Conservation (phyloP, 2,888 invertebrate species). For the Scrobipalpa atriplicella region DNA sequence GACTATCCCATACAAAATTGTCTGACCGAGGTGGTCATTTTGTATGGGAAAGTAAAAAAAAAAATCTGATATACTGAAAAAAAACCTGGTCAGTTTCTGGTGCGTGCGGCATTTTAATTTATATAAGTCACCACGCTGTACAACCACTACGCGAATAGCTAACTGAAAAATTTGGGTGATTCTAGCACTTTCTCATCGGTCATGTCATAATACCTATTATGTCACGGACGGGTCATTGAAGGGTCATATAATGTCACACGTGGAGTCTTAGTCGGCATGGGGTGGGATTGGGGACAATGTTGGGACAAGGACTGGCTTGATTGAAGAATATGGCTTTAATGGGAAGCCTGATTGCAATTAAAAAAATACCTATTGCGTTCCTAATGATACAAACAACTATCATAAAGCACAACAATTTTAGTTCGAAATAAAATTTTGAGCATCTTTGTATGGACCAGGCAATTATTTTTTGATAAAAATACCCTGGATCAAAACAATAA, state of each 20-base stretch:
- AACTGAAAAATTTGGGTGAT: not conserved
- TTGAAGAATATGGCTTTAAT: not conserved
- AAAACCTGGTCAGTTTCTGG: too few species aligned
- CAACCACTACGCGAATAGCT: not conserved
- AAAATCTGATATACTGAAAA: too few species aligned
- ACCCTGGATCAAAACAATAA: too few species aligned
- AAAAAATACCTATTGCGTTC: too few species aligned
- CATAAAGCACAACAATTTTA: too few species aligned
- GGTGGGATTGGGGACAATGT: not conserved
- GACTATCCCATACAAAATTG: too few species aligned
- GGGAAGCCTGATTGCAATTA: too few species aligned
- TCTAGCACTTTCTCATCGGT: not conserved
- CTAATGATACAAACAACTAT: too few species aligned
- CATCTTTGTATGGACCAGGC: not conserved
- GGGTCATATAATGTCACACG: not conserved
- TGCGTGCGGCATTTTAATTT: not conserved
- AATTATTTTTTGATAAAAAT: too few species aligned
- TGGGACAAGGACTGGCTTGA: conserved; percentile 8
- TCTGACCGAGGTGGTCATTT: too few species aligned
- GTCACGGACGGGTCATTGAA: not conserved
- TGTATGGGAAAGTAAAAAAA: too few species aligned
- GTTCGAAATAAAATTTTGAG: too few species aligned
- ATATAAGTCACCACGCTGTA: not conserved
- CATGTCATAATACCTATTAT: not conserved
- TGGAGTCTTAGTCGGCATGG: conserved; percentile 1